Conservation (phyloP, 2,797 vertebrate genomes). For the Hapalemur alaotrensis region DNA sequence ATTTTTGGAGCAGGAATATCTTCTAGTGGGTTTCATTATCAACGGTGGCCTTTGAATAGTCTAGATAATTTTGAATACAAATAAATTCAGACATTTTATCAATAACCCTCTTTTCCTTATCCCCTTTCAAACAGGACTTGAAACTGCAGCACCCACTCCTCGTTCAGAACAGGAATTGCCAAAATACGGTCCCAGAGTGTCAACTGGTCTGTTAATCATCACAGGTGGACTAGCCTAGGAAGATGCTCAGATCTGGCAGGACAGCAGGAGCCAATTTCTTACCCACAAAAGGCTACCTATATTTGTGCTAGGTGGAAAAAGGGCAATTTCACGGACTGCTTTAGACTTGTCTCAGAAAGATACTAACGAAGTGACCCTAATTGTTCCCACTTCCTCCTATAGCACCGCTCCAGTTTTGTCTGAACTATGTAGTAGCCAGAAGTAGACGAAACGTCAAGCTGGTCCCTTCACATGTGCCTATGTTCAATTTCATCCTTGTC, state of each 20-base stretch:
- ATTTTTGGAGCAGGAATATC: slow-evolving; percentile 31
- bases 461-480: background rate
- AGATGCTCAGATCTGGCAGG: background rate
- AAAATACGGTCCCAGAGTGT: background rate
- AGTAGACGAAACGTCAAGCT: background rate
- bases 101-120: background rate
- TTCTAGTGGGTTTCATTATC: background rate
- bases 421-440: background rate
- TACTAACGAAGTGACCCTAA: background rate
- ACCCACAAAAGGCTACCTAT: background rate
- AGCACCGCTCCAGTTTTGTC: background rate
- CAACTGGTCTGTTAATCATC: background rate
- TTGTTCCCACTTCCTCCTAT: background rate
- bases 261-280: background rate
- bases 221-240: background rate
- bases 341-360: background rate
- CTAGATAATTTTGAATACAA: background rate
- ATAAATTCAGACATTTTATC: background rate
- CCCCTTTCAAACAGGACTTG: background rate
- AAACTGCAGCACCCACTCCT: background rate
- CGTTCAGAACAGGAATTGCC: background rate
- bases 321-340: background rate
- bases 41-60: background rate
- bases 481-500: background rate
- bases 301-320: background rate